phyloP scores from a whole-genome alignment of 1,140 invertebrate genomes.

The Ectropis grisescens region DNA sequence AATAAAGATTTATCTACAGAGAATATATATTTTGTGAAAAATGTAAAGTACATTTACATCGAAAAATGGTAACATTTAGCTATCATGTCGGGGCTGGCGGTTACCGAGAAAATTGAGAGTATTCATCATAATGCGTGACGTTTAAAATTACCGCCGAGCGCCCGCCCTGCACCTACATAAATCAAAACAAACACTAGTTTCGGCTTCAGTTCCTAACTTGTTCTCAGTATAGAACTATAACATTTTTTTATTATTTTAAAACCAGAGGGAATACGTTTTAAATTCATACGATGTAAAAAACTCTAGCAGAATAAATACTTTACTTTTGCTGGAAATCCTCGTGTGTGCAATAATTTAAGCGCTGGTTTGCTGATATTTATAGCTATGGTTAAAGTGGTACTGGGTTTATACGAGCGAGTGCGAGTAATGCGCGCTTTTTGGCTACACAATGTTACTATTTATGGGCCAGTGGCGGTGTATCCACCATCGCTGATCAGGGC shows the following conservation, averaged over 20 bases:
- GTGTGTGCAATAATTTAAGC: slow-evolving; percentile 38
- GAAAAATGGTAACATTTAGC: too few relatives aligned
- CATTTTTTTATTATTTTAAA: background rate
- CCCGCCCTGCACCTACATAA: slow-evolving; percentile 44
- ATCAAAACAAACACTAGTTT: slow-evolving; percentile 59
- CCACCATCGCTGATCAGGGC: too few relatives aligned
- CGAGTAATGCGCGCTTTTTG: slow-evolving; percentile 18
- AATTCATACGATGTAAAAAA: background rate
- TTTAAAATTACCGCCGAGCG: slow-evolving; percentile 60
- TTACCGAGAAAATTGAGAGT: slow-evolving; percentile 63
- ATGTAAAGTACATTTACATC: too few relatives aligned
- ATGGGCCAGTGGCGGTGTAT: too few relatives aligned
- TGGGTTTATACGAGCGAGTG: slow-evolving; percentile 30
- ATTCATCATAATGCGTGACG: slow-evolving; percentile 68
- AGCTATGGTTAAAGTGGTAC: slow-evolving; percentile 30
- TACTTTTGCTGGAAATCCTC: slow-evolving; percentile 28
- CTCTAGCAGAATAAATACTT: slow-evolving; percentile 10
- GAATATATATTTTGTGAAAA: too few relatives aligned
- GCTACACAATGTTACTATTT: background rate
- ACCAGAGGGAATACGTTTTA: background rate
- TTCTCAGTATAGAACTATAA: background rate
- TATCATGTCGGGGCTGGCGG: slow-evolving; percentile 31
- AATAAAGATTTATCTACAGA: too few relatives aligned
- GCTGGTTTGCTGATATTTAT: slow-evolving; percentile 41
- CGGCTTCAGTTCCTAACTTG: slow-evolving; percentile 17